Evolutionary conservation across 1,140 invertebrate genomes (phyloP).

Genomic region (Macrocentrus cingulum): DNA sequence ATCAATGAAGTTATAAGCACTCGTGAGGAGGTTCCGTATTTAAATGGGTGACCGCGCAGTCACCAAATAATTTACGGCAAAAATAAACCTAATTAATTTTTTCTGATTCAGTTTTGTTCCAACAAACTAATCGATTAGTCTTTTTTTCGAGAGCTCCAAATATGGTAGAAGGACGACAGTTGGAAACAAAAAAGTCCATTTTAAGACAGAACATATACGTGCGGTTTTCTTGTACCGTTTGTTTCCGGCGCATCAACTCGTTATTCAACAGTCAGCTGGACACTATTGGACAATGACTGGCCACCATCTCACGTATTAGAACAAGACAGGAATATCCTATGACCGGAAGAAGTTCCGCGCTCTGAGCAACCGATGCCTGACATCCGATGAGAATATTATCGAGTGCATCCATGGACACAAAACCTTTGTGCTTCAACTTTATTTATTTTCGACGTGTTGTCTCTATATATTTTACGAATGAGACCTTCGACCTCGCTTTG

Average conservation of each 20-base stretch:
- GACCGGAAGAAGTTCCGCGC: conserved; percentile 46
- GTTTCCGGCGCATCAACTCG: conserved; percentile 1
- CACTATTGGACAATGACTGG: neutral
- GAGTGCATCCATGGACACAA: neutral
- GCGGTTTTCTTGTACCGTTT: neutral
- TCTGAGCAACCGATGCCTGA: conserved; percentile 35
- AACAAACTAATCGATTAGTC: no score
- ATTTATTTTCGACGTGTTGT: neutral
- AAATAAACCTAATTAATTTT: no score
- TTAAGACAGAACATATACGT: neutral
- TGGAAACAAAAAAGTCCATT: no score
- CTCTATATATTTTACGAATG: neutral
- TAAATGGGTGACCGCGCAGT: no score
- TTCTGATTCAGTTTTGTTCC: no score
- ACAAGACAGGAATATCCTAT: conserved; percentile 42
- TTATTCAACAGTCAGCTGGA: neutral
- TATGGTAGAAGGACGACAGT: no score
- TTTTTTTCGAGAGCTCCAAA: no score
- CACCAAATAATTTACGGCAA: no score
- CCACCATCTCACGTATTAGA: conserved; percentile 29
- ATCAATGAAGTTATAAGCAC: no score
- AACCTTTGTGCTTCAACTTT: conserved; percentile 1
- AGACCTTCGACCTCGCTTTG: no score
- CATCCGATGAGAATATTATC: conserved; percentile 20
- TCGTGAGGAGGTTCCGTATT: no score